Evolutionary conservation across 2,888 invertebrate genomes (phyloP).

Genomic region (Apodemia mormo): DNA sequence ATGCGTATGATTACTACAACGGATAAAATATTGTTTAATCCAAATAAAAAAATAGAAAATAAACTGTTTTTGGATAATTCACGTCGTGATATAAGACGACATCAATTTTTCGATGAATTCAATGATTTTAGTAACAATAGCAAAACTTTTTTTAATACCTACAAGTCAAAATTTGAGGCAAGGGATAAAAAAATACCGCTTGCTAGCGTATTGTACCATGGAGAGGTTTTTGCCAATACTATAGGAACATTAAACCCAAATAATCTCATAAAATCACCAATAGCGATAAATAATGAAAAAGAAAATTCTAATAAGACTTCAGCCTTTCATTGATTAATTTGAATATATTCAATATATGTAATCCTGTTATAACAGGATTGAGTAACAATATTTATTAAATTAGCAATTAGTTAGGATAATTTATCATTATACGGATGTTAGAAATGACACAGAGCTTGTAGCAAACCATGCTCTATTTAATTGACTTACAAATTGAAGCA

Average conservation of each 20-base stretch:
- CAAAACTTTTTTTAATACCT: neutral
- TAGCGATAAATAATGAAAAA: neutral
- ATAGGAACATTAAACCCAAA: neutral
- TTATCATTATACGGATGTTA: no score
- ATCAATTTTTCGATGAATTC: neutral
- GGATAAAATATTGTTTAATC: neutral
- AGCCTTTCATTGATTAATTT: neutral
- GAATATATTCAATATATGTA: no score
- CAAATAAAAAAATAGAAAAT: neutral
- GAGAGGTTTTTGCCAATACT: constrained; percentile 5
- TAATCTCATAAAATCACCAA: neutral
- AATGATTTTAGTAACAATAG: neutral
- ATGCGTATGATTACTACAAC: neutral
- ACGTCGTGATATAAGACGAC: neutral
- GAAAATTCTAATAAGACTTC: neutral
- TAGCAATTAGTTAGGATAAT: no score
- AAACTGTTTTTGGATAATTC: neutral
- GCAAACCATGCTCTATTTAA: no score
- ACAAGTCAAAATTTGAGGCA: neutral
- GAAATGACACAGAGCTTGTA: no score
- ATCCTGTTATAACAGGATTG: no score
- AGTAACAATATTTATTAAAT: no score
- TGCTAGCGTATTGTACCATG: constrained; percentile 4
- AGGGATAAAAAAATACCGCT: neutral
- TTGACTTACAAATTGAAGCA: no score